Evolutionary conservation across 2,888 invertebrate species (phyloP).

Genomic region (Drosophila meridionalis): DNA sequence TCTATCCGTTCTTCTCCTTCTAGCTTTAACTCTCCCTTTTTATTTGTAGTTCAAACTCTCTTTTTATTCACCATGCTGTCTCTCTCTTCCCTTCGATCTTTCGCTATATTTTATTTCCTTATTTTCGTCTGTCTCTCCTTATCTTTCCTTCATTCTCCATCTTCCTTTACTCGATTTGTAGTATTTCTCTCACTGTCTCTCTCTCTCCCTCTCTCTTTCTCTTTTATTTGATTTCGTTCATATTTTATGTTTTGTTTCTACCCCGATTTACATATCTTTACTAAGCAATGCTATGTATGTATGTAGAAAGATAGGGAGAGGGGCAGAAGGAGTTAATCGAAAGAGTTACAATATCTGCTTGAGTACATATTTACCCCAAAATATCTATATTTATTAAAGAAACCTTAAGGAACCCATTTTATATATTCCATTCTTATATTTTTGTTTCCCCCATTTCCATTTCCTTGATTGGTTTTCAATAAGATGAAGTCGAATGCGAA

Average conservation of each 20-base stretch:
- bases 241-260: no score
- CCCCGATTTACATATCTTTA: no score
- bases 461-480: constrained; percentile 34
- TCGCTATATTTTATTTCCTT: no score
- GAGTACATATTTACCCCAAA: background rate
- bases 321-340: no score
- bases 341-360: no score
- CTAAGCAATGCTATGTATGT: no score
- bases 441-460: background rate
- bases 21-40: no score
- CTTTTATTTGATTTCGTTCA: background rate
- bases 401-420: background rate
- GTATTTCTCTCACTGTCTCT: background rate
- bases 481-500: constrained; percentile 33
- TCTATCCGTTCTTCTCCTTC: background rate
- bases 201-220: background rate
- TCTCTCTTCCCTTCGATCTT: background rate
- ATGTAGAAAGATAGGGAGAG: no score
- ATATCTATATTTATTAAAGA: no score
- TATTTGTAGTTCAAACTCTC: background rate
- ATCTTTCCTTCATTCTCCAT: no score
- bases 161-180: no score
- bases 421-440: background rate
- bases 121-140: no score
- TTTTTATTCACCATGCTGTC: background rate